phyloP scores from a whole-genome alignment of 2,113 vertebrate genomes.

The Phyllopteryx taeniolatus region DNA sequence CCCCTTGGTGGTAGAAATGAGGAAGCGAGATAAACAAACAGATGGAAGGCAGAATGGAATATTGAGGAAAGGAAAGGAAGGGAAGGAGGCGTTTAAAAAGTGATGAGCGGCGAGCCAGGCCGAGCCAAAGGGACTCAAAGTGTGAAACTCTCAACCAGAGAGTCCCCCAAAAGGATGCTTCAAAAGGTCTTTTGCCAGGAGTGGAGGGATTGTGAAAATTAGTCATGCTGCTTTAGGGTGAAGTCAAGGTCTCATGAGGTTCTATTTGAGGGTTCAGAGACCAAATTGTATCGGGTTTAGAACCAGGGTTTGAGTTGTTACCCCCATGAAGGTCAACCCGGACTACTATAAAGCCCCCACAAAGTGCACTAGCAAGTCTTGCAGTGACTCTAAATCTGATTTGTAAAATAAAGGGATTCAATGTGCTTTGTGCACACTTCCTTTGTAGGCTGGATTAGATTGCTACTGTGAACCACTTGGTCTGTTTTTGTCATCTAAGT shows the following conservation, averaged over 20 bases:
- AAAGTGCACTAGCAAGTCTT: not conserved
- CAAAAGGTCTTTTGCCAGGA: not conserved
- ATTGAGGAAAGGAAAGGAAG: not conserved
- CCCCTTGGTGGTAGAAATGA: not conserved
- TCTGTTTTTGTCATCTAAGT: not conserved
- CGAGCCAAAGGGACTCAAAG: not conserved
- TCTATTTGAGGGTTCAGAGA: not conserved
- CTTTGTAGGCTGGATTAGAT: not conserved
- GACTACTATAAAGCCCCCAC: not conserved
- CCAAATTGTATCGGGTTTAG: not conserved
- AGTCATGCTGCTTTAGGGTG: not conserved
- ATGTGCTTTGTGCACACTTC: not conserved
- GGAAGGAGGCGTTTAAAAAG: constrained; percentile 3
- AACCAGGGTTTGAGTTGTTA: not conserved
- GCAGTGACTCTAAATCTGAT: not conserved
- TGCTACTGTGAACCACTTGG: not conserved
- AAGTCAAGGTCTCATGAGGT: not conserved
- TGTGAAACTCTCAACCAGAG: not conserved
- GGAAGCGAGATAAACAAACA: constrained; percentile 11
- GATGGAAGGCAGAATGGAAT: constrained; percentile 4
- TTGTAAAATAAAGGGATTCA: not conserved
- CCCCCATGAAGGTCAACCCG: not conserved
- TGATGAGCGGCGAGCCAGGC: not conserved
- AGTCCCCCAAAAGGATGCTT: not conserved
- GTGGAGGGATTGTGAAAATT: not conserved